These are phyloP conservation scores for Diphyllodes magnificus DNA, from an alignment of 2,113 vertebrate species.

Conservation along the genomic window DNA sequence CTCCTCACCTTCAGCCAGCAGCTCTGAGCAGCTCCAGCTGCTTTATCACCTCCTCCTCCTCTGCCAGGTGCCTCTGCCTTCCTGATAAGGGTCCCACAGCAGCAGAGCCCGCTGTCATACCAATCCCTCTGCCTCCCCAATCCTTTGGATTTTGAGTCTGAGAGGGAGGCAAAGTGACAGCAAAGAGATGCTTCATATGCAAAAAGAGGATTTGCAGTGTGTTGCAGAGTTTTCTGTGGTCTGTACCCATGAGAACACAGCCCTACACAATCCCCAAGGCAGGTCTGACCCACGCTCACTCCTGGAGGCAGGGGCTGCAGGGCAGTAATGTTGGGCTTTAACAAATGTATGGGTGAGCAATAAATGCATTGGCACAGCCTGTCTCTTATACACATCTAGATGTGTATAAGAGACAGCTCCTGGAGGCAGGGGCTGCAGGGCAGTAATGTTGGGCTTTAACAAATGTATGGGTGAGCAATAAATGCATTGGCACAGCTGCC, in stretches of 20 bases:
- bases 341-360: not conserved
- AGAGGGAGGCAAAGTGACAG: not conserved
- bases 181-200: not conserved
- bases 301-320: not conserved
- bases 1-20: not conserved
- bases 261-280: not conserved
- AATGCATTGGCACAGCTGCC: not conserved
- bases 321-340: not conserved
- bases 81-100: not conserved
- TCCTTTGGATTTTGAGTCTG: not conserved
- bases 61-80: not conserved
- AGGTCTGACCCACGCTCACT: not conserved
- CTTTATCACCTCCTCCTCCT: constrained; percentile 29
- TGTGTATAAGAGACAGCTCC: too few species aligned
- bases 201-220: not conserved
- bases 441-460: not conserved
- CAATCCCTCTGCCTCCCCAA: not conserved
- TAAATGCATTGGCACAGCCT: not conserved
- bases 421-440: not conserved
- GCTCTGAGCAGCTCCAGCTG: not conserved
- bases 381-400: too few species aligned
- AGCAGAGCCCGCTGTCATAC: not conserved
- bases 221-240: not conserved
- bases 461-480: not conserved
- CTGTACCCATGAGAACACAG: not conserved